Evolutionary conservation across 2,113 vertebrate species (phyloP).

Genomic region (Phalacrocorax brasilianus): DNA sequence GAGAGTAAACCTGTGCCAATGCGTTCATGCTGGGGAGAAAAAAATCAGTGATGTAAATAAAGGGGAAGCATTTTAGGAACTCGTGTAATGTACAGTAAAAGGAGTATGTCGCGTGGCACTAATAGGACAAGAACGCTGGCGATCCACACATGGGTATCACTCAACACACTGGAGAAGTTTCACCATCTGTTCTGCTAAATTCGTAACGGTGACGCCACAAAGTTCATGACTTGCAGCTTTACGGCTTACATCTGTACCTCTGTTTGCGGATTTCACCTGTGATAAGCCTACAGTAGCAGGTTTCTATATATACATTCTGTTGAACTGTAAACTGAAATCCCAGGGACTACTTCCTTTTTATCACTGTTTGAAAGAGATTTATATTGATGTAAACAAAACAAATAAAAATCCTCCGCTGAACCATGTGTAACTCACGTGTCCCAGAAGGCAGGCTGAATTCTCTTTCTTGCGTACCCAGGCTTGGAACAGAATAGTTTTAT

Average conservation of each 20-base stretch:
- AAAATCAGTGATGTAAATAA: neutral
- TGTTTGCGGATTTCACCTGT: neutral
- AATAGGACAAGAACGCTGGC: neutral
- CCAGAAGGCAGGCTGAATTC: neutral
- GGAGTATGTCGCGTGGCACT: neutral
- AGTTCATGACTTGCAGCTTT: neutral
- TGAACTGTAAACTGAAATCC: neutral
- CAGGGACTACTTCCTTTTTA: neutral
- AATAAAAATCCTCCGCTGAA: neutral
- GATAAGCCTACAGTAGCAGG: neutral
- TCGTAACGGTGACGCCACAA: accelerated
- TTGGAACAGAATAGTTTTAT: neutral
- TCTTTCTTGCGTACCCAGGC: neutral
- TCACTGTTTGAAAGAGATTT: neutral
- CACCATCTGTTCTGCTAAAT: neutral
- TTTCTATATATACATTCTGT: neutral
- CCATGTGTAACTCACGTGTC: neutral
- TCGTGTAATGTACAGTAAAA: neutral
- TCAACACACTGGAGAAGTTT: neutral
- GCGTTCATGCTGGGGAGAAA: neutral
- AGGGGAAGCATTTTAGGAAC: neutral
- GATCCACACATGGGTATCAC: neutral
- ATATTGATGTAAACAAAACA: neutral
- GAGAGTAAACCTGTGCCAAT: neutral
- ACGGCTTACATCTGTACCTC: neutral